phyloP scores from a whole-genome alignment of 2,888 invertebrate species.

The Malacosoma neustria region DNA sequence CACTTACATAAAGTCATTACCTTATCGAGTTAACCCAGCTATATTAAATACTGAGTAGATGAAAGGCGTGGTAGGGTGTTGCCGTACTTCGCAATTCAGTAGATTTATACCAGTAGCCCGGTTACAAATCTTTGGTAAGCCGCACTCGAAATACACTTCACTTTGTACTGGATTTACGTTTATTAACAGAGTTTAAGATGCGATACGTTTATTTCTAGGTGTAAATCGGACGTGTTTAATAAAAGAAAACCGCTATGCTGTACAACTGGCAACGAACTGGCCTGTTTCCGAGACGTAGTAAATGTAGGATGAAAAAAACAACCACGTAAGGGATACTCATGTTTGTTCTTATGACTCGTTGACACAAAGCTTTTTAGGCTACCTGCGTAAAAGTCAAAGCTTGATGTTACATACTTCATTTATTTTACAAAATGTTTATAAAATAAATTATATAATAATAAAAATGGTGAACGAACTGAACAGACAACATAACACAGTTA shows the following conservation, averaged over 20 bases:
- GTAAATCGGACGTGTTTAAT: background rate
- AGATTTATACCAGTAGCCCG: constrained; percentile 22
- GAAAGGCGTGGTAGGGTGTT: constrained; percentile 21
- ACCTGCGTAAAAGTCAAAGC: too few species aligned
- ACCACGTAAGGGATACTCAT: background rate
- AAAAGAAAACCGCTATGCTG: background rate
- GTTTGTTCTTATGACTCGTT: too few species aligned
- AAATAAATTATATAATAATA: too few species aligned
- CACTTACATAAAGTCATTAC: constrained; percentile 2
- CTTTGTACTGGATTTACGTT: constrained; percentile 54
- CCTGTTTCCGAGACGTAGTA: background rate
- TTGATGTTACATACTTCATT: too few species aligned
- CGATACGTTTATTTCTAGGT: background rate
- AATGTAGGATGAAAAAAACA: background rate
- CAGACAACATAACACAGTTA: too few species aligned
- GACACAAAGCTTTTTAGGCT: too few species aligned
- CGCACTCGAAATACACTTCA: constrained; percentile 49
- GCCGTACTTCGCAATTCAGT: constrained; percentile 17
- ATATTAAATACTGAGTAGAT: constrained; percentile 18
- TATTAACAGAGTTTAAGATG: constrained; percentile 44
- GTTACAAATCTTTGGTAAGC: constrained; percentile 61
- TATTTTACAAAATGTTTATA: too few species aligned
- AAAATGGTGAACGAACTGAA: too few species aligned
- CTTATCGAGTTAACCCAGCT: constrained; percentile 13
- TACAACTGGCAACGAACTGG: background rate